Base-by-base conservation (phyloP, 1,140 invertebrate genomes). In the Trichonephila clavipes region DNA sequence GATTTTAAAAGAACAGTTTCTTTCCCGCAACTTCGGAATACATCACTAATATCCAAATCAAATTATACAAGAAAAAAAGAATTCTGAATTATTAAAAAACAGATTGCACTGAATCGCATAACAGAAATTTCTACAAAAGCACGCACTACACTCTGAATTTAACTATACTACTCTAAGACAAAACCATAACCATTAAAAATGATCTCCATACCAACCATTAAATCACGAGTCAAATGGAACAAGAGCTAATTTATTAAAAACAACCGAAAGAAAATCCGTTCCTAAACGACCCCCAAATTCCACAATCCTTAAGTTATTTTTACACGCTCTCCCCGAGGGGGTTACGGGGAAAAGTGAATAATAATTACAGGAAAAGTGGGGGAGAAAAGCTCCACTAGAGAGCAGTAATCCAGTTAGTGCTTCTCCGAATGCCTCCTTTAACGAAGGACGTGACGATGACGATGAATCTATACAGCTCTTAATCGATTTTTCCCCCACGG, bases 321-420 rank as follows among this genome's bases (percentile, higher is more conserved):
- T 69, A 69, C 12, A 51, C 51, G 51, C 34, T n/a, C 34, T 28
- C 24, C 16, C 28, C 16, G 21, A 83, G 40, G 21, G 51, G n/a
- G 51, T 51, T 51, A 44, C 34, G 40, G 51, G 40, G 81, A 40
- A 83, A 51, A 83, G 51, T 83, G 81, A 83, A 83, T 83, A 83
- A 83, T 83, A 51, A 83, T 58, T 83, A 58, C 81, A 58, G 24
- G 66, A 69, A 69, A 69, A n/a, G 66, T 24, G 66, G 10, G 28
- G 66, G 66, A 72, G 51, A 72, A 72, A 83, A 83, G 81, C 40
- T 40, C 44, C 66, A 14, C 66, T 28, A 28, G 51, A 51, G 51
- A 51, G 66, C 40, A 83, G 34, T 83, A 83, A 83, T 83, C 51
- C 81, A 58, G 81, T 83, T 83, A 83, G 81, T 7, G 81, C 81